These are phyloP conservation scores for Blera fallax DNA, from an alignment of 2,888 invertebrate species.

Conservation along the genomic window DNA sequence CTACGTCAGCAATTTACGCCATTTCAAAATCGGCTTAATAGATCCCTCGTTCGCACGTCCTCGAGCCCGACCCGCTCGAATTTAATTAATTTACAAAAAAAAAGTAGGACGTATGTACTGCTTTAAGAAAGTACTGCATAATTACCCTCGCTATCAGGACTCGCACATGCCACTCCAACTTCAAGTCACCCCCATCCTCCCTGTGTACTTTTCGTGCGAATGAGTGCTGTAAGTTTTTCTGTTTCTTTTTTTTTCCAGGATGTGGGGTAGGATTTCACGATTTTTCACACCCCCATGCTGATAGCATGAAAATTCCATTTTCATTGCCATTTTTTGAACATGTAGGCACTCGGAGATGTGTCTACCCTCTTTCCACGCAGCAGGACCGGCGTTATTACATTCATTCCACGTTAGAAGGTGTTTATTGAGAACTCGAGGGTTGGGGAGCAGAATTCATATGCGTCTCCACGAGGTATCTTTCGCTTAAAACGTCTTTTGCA, in stretches of 20 bases:
- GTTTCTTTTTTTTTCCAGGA: constrained; percentile 7
- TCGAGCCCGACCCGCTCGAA: not conserved
- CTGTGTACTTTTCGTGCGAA: not conserved
- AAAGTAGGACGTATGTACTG: not conserved
- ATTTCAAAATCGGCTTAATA: constrained; percentile 61
- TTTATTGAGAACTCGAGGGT: constrained; percentile 45
- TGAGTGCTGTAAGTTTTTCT: constrained; percentile 1
- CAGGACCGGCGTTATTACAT: constrained; percentile 25
- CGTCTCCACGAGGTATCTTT: constrained; percentile 26
- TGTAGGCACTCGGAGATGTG: constrained; percentile 74
- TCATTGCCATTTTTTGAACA: constrained; percentile 75
- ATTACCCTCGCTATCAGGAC: constrained; percentile 49
- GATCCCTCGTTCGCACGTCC: constrained; percentile 21
- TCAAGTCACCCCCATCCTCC: not conserved
- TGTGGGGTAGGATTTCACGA: constrained; percentile 9
- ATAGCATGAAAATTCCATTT: constrained; percentile 67
- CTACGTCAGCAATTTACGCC: constrained; percentile 56
- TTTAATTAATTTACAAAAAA: constrained; percentile 51
- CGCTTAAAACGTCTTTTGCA: constrained; percentile 31
- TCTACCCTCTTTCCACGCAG: constrained; percentile 49
- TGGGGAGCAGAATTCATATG: constrained; percentile 49
- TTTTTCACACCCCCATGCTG: constrained; percentile 42
- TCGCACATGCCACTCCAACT: constrained; percentile 21
- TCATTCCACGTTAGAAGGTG: constrained; percentile 46
- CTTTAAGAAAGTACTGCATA: constrained; percentile 50